Conservation (phyloP, 2,888 invertebrate genomes). For the Synanthedon formicaeformis region DNA sequence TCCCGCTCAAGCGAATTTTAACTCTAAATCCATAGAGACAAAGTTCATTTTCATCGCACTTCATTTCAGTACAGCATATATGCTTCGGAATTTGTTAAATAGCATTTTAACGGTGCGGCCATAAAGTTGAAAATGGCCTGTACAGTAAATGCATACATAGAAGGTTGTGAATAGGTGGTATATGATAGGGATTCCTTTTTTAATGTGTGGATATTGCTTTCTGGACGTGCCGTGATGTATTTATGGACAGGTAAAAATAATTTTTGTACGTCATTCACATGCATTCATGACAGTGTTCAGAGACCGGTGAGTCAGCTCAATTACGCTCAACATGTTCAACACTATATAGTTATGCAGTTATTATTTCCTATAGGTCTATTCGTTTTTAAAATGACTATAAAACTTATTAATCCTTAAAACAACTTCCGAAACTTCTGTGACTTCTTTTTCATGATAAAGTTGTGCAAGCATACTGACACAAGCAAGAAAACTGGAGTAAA, state of each 20-base stretch:
- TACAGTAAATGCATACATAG: conserved; percentile 14
- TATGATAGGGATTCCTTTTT: conserved; percentile 41
- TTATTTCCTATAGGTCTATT: too few relatives aligned
- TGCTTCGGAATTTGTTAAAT: neutral
- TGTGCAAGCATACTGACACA: too few relatives aligned
- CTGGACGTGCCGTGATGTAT: conserved; percentile 27
- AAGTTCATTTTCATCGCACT: neutral
- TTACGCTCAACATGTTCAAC: too few relatives aligned
- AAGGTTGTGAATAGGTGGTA: conserved; percentile 32
- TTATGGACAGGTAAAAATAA: conserved; percentile 42
- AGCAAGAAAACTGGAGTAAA: too few relatives aligned
- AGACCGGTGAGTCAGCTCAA: too few relatives aligned
- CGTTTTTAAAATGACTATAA: too few relatives aligned
- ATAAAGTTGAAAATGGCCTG: conserved; percentile 13
- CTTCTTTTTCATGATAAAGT: too few relatives aligned
- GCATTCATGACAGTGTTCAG: too few relatives aligned
- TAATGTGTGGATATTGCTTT: conserved; percentile 47
- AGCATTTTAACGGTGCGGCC: conserved; percentile 5
- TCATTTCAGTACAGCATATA: neutral
- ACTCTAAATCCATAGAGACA: conserved; percentile 5
- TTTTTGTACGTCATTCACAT: neutral
- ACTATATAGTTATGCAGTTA: too few relatives aligned
- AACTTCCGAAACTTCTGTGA: too few relatives aligned
- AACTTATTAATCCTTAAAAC: too few relatives aligned
- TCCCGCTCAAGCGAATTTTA: conserved; percentile 11